Conservation (phyloP, 2,888 invertebrate species). For the Lamproptera curius region DNA sequence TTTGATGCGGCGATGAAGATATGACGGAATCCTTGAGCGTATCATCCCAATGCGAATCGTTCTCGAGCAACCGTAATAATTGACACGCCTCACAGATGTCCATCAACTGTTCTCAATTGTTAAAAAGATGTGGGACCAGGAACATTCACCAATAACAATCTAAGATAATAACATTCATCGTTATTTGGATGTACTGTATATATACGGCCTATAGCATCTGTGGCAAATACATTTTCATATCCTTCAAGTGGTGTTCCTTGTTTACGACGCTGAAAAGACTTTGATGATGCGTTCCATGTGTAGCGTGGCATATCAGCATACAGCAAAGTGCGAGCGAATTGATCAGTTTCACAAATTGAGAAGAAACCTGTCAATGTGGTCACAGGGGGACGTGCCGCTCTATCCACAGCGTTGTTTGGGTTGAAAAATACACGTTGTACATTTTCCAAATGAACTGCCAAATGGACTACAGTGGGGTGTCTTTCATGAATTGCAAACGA, state of each 20-base stretch:
- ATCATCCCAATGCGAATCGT: no score
- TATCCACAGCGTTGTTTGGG: background rate
- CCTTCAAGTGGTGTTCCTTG: background rate
- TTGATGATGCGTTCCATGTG: background rate
- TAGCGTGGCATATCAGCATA: no score
- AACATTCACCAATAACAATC: background rate
- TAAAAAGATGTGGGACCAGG: constrained; percentile 20
- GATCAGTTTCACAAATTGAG: background rate
- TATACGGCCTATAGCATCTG: constrained; percentile 9
- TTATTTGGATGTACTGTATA: no score
- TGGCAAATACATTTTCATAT: background rate
- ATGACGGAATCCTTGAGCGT: no score
- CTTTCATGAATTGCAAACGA: no score
- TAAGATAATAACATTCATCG: no score
- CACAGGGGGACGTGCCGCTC: background rate
- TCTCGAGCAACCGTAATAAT: no score
- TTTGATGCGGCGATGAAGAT: constrained; percentile 21
- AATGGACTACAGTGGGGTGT: no score
- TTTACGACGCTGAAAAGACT: background rate
- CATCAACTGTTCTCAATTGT: constrained; percentile 27
- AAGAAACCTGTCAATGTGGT: background rate
- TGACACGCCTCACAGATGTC: constrained; percentile 6
- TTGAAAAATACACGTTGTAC: background rate
- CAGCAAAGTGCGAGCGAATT: no score
- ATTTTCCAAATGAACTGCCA: no score